These are phyloP conservation scores for Galaxea fascicularis DNA, from an alignment of 92 coral and sea anemone species.

Conservation along the genomic window DNA sequence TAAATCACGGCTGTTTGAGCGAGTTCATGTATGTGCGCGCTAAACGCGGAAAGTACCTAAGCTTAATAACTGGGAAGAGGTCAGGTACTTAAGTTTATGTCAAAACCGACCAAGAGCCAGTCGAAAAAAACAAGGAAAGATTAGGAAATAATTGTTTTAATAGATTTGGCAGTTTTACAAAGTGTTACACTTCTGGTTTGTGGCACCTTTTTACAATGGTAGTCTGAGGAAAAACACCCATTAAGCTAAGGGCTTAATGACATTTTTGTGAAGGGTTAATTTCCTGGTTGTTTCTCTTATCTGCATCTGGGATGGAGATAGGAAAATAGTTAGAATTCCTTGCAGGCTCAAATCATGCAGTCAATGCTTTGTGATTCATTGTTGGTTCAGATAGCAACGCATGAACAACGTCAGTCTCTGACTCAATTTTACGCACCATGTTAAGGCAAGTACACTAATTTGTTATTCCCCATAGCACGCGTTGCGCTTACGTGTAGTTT, in stretches of 20 bases:
- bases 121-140: too few relatives aligned
- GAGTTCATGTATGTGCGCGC: too few relatives aligned
- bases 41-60: too few relatives aligned
- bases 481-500: conserved; percentile 27
- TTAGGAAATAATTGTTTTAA: too few relatives aligned
- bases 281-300: conserved; percentile 27
- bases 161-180: too few relatives aligned
- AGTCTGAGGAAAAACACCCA: conserved; percentile 4
- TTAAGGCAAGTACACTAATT: conserved; percentile 30
- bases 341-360: conserved; percentile 22
- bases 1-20: too few relatives aligned
- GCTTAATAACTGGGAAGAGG: too few relatives aligned
- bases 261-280: conserved; percentile 26
- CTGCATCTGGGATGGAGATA: conserved; percentile 26
- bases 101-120: too few relatives aligned
- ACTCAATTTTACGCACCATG: conserved; percentile 23
- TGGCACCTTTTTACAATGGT: too few relatives aligned
- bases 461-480: conserved; percentile 26
- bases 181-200: too few relatives aligned
- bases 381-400: background rate
- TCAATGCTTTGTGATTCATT: conserved; percentile 15
- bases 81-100: too few relatives aligned
- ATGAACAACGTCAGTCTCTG: conserved; percentile 11
- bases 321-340: background rate
- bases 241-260: conserved; percentile 19